These are phyloP conservation scores for Dicerorhinus sumatrensis DNA, from an alignment of 2,113 vertebrate species.

Conservation along the genomic window DNA sequence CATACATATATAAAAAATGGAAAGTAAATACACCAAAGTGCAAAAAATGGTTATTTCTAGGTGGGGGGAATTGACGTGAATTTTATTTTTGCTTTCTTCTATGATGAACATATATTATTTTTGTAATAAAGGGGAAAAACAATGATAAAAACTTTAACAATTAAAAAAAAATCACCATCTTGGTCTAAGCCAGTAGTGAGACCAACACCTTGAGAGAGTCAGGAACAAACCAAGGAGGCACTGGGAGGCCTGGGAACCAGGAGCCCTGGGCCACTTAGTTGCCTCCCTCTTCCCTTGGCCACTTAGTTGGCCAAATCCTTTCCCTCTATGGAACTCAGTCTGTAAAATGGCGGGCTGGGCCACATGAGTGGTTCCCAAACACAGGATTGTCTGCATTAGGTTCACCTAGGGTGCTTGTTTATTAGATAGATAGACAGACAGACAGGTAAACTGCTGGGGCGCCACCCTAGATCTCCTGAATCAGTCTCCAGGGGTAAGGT, in stretches of 20 bases:
- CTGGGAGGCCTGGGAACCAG: background rate
- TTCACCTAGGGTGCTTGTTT: background rate
- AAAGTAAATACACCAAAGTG: constrained; percentile 31
- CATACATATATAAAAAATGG: background rate
- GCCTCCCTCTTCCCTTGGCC: too few relatives aligned
- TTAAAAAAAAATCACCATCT: background rate
- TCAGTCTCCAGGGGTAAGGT: background rate
- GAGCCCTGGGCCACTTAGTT: background rate
- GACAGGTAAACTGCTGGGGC: background rate
- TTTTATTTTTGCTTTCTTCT: constrained; percentile 35
- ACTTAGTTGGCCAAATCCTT: background rate
- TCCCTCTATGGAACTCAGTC: background rate
- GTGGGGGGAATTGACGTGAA: background rate
- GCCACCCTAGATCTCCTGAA: background rate
- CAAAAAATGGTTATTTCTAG: constrained; percentile 41
- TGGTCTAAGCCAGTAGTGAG: background rate
- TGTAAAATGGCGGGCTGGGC: background rate
- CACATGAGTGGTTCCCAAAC: background rate
- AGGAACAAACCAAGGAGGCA: background rate
- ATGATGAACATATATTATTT: constrained; percentile 19
- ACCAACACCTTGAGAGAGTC: background rate
- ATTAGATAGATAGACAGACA: background rate
- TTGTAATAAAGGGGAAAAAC: background rate
- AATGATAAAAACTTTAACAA: constrained; percentile 18
- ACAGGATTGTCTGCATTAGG: background rate